Conservation (phyloP, 2,888 invertebrate genomes). For the Ennomos quercinarius region DNA sequence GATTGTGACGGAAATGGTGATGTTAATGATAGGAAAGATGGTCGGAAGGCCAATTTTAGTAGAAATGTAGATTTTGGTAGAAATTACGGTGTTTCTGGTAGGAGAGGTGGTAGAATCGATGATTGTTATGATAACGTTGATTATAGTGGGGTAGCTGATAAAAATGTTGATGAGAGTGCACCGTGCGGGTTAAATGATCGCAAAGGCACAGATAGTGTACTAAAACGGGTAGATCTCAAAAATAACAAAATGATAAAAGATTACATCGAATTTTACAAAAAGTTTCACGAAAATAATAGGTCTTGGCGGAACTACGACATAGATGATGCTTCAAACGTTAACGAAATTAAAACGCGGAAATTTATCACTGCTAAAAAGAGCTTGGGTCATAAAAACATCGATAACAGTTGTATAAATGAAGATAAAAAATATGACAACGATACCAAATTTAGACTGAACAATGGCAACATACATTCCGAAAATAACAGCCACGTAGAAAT, state of each 20-base stretch:
- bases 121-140: constrained; percentile 1
- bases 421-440: no score
- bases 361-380: no score
- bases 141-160: neutral
- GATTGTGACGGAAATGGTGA: neutral
- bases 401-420: no score
- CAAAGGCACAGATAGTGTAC: neutral
- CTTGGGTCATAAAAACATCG: no score
- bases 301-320: neutral
- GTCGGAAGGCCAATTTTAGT: neutral
- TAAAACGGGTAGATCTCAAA: neutral
- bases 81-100: neutral
- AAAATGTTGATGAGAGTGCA: neutral
- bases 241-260: constrained; percentile 2
- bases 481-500: no score
- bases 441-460: no score
- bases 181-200: neutral
- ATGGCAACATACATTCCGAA: no score
- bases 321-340: neutral
- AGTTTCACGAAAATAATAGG: neutral
- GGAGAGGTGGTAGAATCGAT: neutral
- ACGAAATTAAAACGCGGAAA: neutral
- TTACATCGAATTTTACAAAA: constrained; percentile 9
- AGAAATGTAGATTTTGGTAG: neutral
- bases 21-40: no score